Conservation (phyloP, 2,888 invertebrate species). For the Drosophila rubida region DNA sequence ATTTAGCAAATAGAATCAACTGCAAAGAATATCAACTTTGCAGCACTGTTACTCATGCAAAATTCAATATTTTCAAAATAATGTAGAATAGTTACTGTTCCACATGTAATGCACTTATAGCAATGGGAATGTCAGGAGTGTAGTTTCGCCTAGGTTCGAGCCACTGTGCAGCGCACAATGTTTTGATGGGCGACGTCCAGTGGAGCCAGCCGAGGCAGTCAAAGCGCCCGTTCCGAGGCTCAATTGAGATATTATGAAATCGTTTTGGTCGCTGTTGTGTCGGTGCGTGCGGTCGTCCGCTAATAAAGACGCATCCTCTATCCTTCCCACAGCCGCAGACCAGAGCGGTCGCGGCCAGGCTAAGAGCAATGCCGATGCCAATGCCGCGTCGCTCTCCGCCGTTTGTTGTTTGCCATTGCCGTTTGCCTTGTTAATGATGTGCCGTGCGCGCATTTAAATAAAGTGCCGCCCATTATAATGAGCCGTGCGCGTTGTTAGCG, state of each 20-base stretch:
- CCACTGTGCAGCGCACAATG: constrained; percentile 38
- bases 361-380: not conserved
- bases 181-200: constrained; percentile 59
- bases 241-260: constrained; percentile 79
- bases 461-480: constrained; percentile 79
- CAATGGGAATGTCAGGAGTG: too few relatives aligned
- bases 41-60: too few relatives aligned
- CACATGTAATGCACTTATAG: too few relatives aligned
- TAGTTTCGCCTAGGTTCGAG: not conserved
- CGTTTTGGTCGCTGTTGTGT: constrained; percentile 48
- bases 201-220: constrained; percentile 25
- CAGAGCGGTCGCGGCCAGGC: not conserved
- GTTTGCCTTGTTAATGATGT: constrained; percentile 78
- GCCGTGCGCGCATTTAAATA: constrained; percentile 79
- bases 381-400: constrained; percentile 4
- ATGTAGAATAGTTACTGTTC: too few relatives aligned
- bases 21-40: too few relatives aligned
- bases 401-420: constrained; percentile 12
- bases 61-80: too few relatives aligned
- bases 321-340: constrained; percentile 27
- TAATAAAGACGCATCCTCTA: constrained; percentile 71
- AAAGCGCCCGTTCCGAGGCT: constrained; percentile 37
- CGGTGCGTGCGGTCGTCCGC: constrained; percentile 73
- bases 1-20: too few relatives aligned
- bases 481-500: constrained; percentile 63